A percentile compares a stretch with the other conserved stretches of the same genome.
phyloP scores from a whole-genome alignment of 2,113 vertebrate genomes.

The Corythaixoides concolor region DNA sequence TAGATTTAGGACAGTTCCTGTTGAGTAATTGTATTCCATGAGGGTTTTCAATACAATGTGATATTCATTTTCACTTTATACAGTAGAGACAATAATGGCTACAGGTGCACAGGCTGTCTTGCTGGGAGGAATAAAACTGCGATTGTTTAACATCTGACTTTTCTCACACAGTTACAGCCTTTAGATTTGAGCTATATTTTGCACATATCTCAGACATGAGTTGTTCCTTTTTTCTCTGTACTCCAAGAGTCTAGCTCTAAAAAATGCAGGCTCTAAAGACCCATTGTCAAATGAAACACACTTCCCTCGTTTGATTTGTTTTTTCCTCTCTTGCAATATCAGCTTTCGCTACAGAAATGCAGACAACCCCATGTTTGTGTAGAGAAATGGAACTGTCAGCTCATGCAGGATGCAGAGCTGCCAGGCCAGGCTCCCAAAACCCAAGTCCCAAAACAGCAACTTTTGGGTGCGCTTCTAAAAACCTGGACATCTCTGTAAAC shows the following conservation, averaged over 20 bases:
- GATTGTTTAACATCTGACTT: constrained; percentile 72
- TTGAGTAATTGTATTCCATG: constrained; percentile 70
- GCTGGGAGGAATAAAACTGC: constrained; percentile 63
- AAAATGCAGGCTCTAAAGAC: constrained; percentile 45
- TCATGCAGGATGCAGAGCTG: background rate
- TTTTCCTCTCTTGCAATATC: constrained; percentile 48
- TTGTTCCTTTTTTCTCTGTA: background rate
- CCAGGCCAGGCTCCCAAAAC: background rate
- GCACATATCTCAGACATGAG: constrained; percentile 17
- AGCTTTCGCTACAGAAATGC: constrained; percentile 42
- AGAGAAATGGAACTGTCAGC: constrained; percentile 2
- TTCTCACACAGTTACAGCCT: constrained; percentile 63
- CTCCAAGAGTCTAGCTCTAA: constrained; percentile 22
- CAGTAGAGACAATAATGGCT: constrained; percentile 69
- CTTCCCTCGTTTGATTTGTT: constrained; percentile 31
- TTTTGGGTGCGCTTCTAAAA: background rate
- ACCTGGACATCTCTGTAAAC: background rate
- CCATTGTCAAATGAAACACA: constrained; percentile 61
- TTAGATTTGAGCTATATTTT: constrained; percentile 61
- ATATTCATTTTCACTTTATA: constrained; percentile 75
- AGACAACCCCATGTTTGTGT: background rate
- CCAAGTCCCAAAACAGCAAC: background rate
- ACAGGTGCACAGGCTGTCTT: constrained; percentile 67
- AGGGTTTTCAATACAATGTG: constrained; percentile 70
- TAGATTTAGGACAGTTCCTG: constrained; percentile 68